phyloP scores from a whole-genome alignment of 2,797 vertebrate genomes.

The Toxotes lorentzi region DNA sequence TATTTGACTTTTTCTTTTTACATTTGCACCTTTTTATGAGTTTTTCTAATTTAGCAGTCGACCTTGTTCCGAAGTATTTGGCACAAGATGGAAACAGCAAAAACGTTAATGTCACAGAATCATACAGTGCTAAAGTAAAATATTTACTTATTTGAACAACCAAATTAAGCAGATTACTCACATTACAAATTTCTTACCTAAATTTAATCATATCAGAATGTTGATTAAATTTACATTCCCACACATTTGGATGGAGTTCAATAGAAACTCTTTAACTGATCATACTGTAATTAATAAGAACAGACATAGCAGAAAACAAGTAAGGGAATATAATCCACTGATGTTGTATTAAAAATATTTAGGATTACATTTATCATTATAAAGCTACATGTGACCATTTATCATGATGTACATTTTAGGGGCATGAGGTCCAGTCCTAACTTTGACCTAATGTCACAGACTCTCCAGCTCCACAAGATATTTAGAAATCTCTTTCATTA shows the following conservation, averaged over 20 bases:
- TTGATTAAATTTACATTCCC: background rate
- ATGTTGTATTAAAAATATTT: constrained; percentile 3
- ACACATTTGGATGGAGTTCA: constrained; percentile 15
- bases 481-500: constrained; percentile 25
- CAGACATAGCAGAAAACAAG: constrained; percentile 12
- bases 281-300: constrained; percentile 3
- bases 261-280: background rate
- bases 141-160: background rate
- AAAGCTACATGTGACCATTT: background rate
- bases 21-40: constrained; percentile 30
- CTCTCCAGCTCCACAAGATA: background rate
- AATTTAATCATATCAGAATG: background rate
- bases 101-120: constrained; percentile 22
- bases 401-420: constrained; percentile 6
- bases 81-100: constrained; percentile 19
- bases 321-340: background rate
- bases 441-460: background rate
- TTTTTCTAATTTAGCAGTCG: constrained; percentile 7
- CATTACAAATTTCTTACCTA: background rate
- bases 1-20: constrained; percentile 45
- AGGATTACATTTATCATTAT: constrained; percentile 10
- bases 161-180: background rate
- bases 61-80: constrained; percentile 23
- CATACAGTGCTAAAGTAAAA: constrained; percentile 18
- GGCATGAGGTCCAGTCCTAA: constrained; percentile 3